A percentile compares a stretch with the other conserved stretches of the same genome.
Evolutionary conservation across 1,140 invertebrate genomes (phyloP).

Genomic region (Gonatopus flavifemur): DNA sequence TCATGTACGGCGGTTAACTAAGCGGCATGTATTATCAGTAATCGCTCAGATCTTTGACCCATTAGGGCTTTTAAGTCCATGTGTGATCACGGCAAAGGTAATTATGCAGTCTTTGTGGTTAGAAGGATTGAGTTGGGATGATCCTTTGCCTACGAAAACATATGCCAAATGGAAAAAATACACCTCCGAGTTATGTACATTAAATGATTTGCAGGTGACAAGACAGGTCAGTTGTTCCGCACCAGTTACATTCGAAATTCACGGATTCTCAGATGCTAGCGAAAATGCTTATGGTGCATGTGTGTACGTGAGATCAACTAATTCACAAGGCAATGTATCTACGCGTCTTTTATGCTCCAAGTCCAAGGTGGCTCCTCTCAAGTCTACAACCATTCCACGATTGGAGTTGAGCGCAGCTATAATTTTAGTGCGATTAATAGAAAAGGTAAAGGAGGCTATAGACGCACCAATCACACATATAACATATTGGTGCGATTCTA

Average conservation of each 20-base stretch:
- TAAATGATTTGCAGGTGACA: too few species aligned
- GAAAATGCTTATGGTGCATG: conserved; percentile 3
- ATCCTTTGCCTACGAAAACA: not conserved
- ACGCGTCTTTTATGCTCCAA: not conserved
- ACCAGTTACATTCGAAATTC: too few species aligned
- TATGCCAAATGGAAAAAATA: not conserved
- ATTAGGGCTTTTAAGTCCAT: not conserved
- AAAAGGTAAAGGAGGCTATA: conserved; percentile 21
- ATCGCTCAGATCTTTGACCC: too few species aligned
- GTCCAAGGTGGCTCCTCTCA: conserved; percentile 6
- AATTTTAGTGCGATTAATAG: conserved; percentile 25
- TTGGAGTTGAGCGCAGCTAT: not conserved
- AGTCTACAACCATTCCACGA: not conserved
- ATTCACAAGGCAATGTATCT: not conserved
- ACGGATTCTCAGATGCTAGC: conserved; percentile 5
- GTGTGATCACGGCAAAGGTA: not conserved
- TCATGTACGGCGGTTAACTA: not conserved
- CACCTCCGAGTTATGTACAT: too few species aligned
- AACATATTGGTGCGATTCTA: not conserved
- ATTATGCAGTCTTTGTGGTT: not conserved
- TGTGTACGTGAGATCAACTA: not conserved
- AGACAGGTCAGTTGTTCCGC: too few species aligned
- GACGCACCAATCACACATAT: not conserved
- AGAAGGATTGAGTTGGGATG: not conserved
- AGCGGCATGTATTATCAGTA: conserved; percentile 9